Evolutionary conservation across 1,140 invertebrate genomes (phyloP).

Genomic region (Monomorium pharaonis): DNA sequence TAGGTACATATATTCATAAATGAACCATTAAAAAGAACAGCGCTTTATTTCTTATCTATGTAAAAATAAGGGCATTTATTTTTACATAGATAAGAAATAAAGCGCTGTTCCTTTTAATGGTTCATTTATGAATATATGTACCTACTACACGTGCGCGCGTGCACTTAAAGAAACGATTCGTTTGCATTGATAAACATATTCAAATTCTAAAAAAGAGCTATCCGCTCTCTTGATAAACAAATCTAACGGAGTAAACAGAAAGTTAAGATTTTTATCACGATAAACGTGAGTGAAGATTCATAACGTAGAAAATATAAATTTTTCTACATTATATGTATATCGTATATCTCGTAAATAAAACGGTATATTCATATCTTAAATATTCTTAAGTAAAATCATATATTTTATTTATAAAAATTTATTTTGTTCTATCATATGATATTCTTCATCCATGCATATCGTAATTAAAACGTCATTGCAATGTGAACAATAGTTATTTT

Average conservation of each 20-base stretch:
- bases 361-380: not conserved
- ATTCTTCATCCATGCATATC: not conserved
- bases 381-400: not conserved
- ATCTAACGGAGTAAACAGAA: conserved; percentile 32
- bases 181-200: conserved; percentile 16
- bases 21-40: conserved; percentile 20
- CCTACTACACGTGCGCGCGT: not conserved
- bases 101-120: not conserved
- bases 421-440: not conserved
- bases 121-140: conserved; percentile 30
- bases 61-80: conserved; percentile 22
- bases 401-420: not conserved
- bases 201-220: conserved; percentile 17
- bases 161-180: not conserved
- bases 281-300: not conserved
- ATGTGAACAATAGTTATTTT: not conserved
- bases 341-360: not conserved
- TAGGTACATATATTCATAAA: conserved; percentile 23
- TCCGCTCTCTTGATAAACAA: conserved; percentile 2
- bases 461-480: not conserved
- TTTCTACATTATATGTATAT: not conserved
- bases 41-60: not conserved
- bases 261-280: conserved; percentile 11
- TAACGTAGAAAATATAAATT: not conserved
- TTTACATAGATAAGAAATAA: not conserved